Conservation (phyloP, 2,888 invertebrate genomes). For the Asteroscopus sphinx region DNA sequence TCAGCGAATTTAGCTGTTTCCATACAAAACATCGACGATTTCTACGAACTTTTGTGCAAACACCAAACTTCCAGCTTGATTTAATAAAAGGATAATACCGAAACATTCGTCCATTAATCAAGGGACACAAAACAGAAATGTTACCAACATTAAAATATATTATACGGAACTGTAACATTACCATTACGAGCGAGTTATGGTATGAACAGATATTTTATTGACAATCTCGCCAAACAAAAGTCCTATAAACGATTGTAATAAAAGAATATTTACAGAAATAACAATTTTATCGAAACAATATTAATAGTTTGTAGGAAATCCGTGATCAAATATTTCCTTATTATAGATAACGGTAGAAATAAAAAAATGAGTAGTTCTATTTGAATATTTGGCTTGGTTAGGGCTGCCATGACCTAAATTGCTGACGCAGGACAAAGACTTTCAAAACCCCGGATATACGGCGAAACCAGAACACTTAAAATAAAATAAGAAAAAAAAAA, state of each 20-base stretch:
- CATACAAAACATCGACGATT: slow-evolving; percentile 5
- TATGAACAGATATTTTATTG: slow-evolving; percentile 67
- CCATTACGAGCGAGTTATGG: slow-evolving; percentile 62
- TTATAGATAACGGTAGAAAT: slow-evolving; percentile 18
- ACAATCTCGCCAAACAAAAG: slow-evolving; percentile 64
- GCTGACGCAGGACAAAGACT: too few species aligned
- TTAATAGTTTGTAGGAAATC: slow-evolving; percentile 42
- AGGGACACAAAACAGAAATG: slow-evolving; percentile 52
- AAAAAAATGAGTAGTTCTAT: slow-evolving; percentile 23
- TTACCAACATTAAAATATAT: slow-evolving; percentile 57
- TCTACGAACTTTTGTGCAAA: slow-evolving; percentile 29
- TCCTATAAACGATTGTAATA: slow-evolving; percentile 54
- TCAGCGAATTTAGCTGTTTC: too few species aligned
- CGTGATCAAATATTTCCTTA: slow-evolving; percentile 41
- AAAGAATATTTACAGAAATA: slow-evolving; percentile 49
- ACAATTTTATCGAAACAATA: slow-evolving; percentile 34
- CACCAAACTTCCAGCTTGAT: slow-evolving; percentile 18
- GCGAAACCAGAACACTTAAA: too few species aligned
- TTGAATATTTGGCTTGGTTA: slow-evolving; percentile 20
- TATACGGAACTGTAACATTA: slow-evolving; percentile 57
- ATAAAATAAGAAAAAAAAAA: too few species aligned
- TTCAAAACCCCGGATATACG: too few species aligned
- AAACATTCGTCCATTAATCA: slow-evolving; percentile 54
- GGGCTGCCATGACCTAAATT: slow-evolving; percentile 1
- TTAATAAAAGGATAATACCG: slow-evolving; percentile 47